Evolutionary conservation across 1,140 invertebrate species (phyloP), one percentile per base, ranked within the genome.

Genomic region (Samia ricini): DNA sequence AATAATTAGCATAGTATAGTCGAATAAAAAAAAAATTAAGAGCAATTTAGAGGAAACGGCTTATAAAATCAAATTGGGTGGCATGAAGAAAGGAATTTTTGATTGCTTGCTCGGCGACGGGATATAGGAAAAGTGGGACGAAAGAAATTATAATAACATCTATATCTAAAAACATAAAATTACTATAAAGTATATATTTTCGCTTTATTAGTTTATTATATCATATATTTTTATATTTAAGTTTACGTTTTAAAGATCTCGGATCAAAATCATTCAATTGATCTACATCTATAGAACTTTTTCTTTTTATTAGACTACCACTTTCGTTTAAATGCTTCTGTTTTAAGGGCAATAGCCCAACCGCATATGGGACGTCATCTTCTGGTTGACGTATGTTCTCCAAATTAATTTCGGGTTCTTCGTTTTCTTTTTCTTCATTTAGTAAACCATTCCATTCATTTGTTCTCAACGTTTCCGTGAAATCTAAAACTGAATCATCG

Each of bases 191-290:
- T 1, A 6, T 29, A 29, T 29, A 29, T 29, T 29, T 29, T 5
- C n/a, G n/a, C n/a, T n/a, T n/a, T n/a, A n/a, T n/a, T 15, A 48
- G n/a, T 20, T 15, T 50, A 21, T 58, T 42, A 56, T 60, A 57
- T 72, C 65, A 77, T 57, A 76, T 52, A 69, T 83, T 87, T 76
- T 87, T 89, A 67, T 83, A 77, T 76, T 89, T 89, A 5, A 74
- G 67, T 61, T 85, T 87, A 68, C 85, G 83, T 74, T 88, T 89
- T 74, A 89, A 80, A 76, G 77, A 87, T 69, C 83, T 85, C 4
- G 83, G 75, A 64, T 88, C 83, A 20, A 76, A 72, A 62, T 81
- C 71, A 58, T 81, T 69, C 60, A 78, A 73, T 15, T 64, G 67
- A 59, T 79, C 75, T 5, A 66, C 33, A 63, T 81, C 76, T 23